Evolutionary conservation across 2,888 invertebrate species (phyloP).

Genomic region (Cryptophagus acutangulus): DNA sequence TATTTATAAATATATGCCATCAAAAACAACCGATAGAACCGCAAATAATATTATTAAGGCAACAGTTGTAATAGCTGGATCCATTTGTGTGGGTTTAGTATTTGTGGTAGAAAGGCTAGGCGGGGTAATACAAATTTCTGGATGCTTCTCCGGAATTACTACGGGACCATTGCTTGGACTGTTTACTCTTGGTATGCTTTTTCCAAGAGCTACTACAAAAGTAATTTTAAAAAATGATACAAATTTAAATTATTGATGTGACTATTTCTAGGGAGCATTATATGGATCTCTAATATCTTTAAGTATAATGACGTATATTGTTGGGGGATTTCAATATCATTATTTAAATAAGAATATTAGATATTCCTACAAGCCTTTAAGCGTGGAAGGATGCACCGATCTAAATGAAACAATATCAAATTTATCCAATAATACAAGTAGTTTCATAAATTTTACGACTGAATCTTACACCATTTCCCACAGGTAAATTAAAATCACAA

Average conservation of each 20-base stretch:
- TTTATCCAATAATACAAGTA: not conserved
- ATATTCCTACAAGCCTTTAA: conserved; percentile 5
- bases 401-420: conserved; percentile 3
- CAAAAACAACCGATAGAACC: conserved; percentile 48
- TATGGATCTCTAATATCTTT: conserved; percentile 10
- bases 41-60: conserved; percentile 59
- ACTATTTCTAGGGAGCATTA: conserved; percentile 11
- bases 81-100: conserved; percentile 67
- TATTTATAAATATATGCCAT: conserved; percentile 52
- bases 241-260: not conserved
- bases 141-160: conserved; percentile 60
- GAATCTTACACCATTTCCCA: not conserved
- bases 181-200: conserved; percentile 63
- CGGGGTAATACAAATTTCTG: conserved; percentile 60
- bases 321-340: conserved; percentile 11
- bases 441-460: not conserved
- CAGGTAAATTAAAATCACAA: conserved; percentile 1
- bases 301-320: conserved; percentile 8
- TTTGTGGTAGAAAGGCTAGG: conserved; percentile 61
- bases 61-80: conserved; percentile 51
- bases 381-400: not conserved
- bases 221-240: conserved; percentile 40
- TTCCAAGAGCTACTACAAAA: conserved; percentile 58
- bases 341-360: conserved; percentile 5
- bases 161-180: conserved; percentile 62